A percentile compares a stretch with the other conserved stretches of the same genome.
These are phyloP conservation scores for Drosophila neutralis DNA, from an alignment of 2,888 invertebrate species.

Conservation along the genomic window DNA sequence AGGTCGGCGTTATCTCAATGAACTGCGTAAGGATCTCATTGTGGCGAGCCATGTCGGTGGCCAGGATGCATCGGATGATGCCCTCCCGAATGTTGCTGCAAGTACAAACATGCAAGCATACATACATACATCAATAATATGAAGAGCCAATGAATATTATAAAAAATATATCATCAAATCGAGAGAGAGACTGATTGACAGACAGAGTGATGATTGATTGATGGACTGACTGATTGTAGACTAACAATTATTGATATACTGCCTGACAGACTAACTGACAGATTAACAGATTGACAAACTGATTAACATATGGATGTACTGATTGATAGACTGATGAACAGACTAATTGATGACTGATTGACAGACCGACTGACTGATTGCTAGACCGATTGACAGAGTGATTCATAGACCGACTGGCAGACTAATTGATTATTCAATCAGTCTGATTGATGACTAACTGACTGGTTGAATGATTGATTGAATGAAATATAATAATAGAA, in stretches of 20 bases:
- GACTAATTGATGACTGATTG: not conserved
- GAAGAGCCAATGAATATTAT: not conserved
- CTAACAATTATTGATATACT: not conserved
- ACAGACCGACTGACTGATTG: not conserved
- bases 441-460: not conserved
- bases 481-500: not conserved
- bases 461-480: not conserved
- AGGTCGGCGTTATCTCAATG: conserved; percentile 88
- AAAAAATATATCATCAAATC: not conserved
- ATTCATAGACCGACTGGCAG: not conserved
- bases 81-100: conserved; percentile 89
- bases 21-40: conserved; percentile 91
- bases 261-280: not conserved
- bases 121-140: not conserved
- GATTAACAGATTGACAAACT: not conserved
- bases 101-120: conserved; percentile 11
- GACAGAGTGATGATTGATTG: not conserved
- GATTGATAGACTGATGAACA: not conserved
- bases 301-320: not conserved
- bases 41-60: conserved; percentile 92
- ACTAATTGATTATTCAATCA: not conserved
- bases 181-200: not conserved
- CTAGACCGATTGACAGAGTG: not conserved
- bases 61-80: conserved; percentile 91
- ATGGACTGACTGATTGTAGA: not conserved